Base-by-base conservation (phyloP, 1,140 invertebrate species). In the Geopemphigus sp. region DNA sequence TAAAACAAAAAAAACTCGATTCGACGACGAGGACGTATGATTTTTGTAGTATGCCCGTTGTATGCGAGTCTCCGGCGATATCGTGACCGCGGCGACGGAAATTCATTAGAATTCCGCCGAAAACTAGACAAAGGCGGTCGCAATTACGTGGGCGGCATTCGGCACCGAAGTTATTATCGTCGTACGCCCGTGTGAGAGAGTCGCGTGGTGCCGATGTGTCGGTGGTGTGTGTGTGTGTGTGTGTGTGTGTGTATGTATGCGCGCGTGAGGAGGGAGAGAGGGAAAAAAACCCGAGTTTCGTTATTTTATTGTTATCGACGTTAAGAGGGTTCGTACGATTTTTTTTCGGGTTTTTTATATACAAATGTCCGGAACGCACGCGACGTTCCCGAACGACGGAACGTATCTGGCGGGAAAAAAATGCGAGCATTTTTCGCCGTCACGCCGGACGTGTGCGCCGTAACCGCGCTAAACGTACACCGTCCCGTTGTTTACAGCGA, bases 231-330 rank as follows among this genome's bases (percentile, higher is more conserved):
- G 17, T 12, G 14, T n/a, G 24, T n/a, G 39, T n/a, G 14, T 4
- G 45, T n/a, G 22, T 73, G 17, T 14, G 50, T 5, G 2, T 0
- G 39, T 0, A 22, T 0, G 64, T 8, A 12, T 0, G 39, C 22
- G 32, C 17, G 29, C 10, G 29, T n/a, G 29, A n/a, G 29, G 17
- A 61, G 4, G 15, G 26, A 24, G 12, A 57, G 45, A 56, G 19
- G 50, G 24, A 17, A 73, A 74, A 74, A 72, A 73, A 73, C 54
- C 54, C 29, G 14, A 74, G 53, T 74, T 57, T 57, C 54, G 54
- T 56, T 74, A 56, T 74, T 74, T 74, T 74, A 74, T 74, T 74
- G 72, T 59, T 74, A 74, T 74, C 45, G 54, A 39, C 59, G 72
- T 74, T 74, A 74, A 74, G 72, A 74, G 72, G 72, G 54, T 74